These are phyloP conservation scores for Trogon melanurus DNA, from an alignment of 2,113 vertebrate genomes.

Conservation along the genomic window DNA sequence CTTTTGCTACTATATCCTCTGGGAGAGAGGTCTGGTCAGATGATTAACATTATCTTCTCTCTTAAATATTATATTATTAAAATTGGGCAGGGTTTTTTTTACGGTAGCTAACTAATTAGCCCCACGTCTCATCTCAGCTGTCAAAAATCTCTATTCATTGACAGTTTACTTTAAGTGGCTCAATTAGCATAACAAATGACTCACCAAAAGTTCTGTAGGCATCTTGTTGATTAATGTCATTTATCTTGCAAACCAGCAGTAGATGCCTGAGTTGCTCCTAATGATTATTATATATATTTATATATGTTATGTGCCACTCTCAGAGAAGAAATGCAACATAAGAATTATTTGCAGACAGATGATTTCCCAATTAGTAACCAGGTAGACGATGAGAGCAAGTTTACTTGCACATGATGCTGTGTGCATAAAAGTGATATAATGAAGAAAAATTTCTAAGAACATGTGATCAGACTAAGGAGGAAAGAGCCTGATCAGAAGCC, in stretches of 20 bases:
- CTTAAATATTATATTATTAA: constrained; percentile 77
- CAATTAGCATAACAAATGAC: constrained; percentile 87
- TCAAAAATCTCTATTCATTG: constrained; percentile 72
- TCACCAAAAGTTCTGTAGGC: constrained; percentile 85
- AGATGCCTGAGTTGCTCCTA: constrained; percentile 76
- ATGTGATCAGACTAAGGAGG: background rate
- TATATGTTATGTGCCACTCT: constrained; percentile 61
- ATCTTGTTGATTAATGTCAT: constrained; percentile 86
- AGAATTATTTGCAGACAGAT: constrained; percentile 24
- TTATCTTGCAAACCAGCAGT: constrained; percentile 80
- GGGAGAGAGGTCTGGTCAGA: constrained; percentile 67
- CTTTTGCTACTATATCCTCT: constrained; percentile 14
- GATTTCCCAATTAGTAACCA: background rate
- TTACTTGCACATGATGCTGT: background rate
- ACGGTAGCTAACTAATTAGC: constrained; percentile 75
- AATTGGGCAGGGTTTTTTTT: constrained; percentile 48
- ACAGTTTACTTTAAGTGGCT: constrained; percentile 82
- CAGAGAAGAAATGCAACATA: constrained; percentile 17
- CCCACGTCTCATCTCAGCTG: constrained; percentile 71
- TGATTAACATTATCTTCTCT: constrained; percentile 73
- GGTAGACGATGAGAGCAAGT: background rate
- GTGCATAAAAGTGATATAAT: background rate
- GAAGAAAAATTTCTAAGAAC: background rate
- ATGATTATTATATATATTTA: constrained; percentile 79
- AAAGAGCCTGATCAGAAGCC: background rate